Evolutionary conservation across 1,140 invertebrate genomes (phyloP), one percentile per base, ranked within the genome.

Genomic region (Doryteuthis pealeii): DNA sequence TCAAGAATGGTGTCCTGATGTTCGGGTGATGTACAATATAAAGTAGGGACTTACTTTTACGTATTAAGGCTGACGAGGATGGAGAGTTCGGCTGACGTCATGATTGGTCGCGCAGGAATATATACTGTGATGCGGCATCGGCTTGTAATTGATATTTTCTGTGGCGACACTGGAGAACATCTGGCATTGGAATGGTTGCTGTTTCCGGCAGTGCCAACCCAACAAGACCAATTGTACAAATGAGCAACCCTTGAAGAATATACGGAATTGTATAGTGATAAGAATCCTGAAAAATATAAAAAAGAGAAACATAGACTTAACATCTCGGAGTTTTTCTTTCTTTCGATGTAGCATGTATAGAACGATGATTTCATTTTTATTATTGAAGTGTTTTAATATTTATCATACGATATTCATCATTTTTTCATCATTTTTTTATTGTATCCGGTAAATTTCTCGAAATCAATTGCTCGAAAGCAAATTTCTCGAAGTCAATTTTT

Each of bases 101-200:
- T 58, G 54, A 58, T 28, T 58, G 54, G 54, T 58, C 54, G 18
- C 54, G 54, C 6, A 58, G 54, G 54, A n/a, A 58, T 2, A 10
- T 28, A 58, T 58, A 58, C 18, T 58, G 54, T 58, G 54, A 58
- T 6, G 54, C 26, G 15, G 77, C 77, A 5, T 75, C 77, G 26
- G 79, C 78, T 58, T 78, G 76, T 28, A 82, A 71, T 18, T 78
- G 78, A 69, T 82, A 79, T 58, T 78, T 80, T 22, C 81, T 77
- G 71, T 84, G 82, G 15, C 79, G 80, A 72, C 81, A 81, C 14
- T 75, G 78, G n/a, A 82, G 73, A 15, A 84, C 73, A 69, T 82
- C 81, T 12, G 78, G 79, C 33, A 84, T 70, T 14, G 81, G 80
- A 12, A 71, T 71, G n/a, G 72, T n/a, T 1, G 78, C 74, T 0